Evolutionary conservation across 2,797 vertebrate species (phyloP), one percentile per base, ranked within the genome.

Genomic region (Adelosebastes latens): DNA sequence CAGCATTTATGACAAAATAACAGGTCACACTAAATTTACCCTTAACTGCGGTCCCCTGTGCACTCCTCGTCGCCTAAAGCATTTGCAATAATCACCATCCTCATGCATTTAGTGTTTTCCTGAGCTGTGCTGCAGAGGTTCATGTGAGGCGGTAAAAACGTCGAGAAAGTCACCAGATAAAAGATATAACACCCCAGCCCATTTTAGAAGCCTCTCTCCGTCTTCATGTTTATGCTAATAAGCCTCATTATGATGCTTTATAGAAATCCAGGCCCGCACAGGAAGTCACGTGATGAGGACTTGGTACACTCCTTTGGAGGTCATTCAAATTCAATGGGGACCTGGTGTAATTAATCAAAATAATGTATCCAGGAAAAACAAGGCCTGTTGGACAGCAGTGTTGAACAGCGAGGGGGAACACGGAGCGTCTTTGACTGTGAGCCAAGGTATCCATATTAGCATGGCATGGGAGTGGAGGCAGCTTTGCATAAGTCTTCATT

Each of bases 271-370:
- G 77, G 81, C 72, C 77, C 32, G 36, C 81, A 73, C 83, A 79
- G 84, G 84, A 93, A 87, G 83, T 89, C 88, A 87, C 80, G 68
- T 86, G 89, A 87, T 77, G 42, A 83, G 63, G 72, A 77, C 82
- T 87, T 66, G 69, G 80, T 84, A 52, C 78, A 82, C 60, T 82
- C 53, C 84, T 90, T 93, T 93, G 90, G 90, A 92, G 92, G 92
- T 93, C 89, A 84, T 91, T 93, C 91, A 93, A 93, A 93, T 89
- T 73, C 81, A 88, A 71, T 27, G 62, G 76, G 79, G 82, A 89
- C 82, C 36, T 36, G 70, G 75, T 78, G 90, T 90, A 91, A 94
- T 93, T 94, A 90, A 93, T 93, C 89, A 93, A 88, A 90, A 79
- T 91, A 90, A 93, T 90, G 75, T 76, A 86, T 90, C 86, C 80